A percentile compares a stretch with the other conserved stretches of the same genome.
Conservation (phyloP, 2,113 vertebrate species). For the Mystacornis crossleyi region DNA sequence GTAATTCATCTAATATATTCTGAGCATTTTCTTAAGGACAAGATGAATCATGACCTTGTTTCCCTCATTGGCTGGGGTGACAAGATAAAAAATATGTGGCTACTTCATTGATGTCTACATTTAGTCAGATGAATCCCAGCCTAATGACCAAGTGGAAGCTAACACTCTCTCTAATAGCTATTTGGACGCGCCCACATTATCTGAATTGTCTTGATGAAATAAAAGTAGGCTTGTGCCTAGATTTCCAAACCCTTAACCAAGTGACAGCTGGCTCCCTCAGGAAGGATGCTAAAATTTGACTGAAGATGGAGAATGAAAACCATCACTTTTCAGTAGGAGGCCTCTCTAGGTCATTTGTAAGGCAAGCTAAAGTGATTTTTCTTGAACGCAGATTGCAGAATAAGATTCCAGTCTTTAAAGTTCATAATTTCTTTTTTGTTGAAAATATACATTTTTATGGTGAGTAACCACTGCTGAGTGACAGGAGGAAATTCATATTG, state of each 20-base stretch:
- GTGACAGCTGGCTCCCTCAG: conserved; percentile 48
- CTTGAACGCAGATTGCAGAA: neutral
- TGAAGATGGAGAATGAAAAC: conserved; percentile 43
- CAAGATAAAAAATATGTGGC: neutral
- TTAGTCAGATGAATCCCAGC: neutral
- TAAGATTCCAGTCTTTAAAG: neutral
- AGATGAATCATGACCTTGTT: neutral
- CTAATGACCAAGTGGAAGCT: neutral
- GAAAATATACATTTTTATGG: neutral
- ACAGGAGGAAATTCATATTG: conserved; percentile 23
- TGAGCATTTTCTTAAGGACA: neutral
- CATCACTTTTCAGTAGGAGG: conserved; percentile 29
- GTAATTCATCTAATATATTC: neutral
- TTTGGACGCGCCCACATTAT: neutral
- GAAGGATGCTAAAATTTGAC: conserved; percentile 45
- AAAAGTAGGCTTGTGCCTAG: neutral
- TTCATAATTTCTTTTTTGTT: neutral
- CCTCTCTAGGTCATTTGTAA: conserved; percentile 27
- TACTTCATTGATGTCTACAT: neutral
- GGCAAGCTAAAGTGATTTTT: conserved; percentile 21
- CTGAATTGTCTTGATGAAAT: conserved; percentile 5
- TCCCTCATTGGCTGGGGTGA: neutral
- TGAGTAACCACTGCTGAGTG: neutral
- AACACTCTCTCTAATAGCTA: neutral
- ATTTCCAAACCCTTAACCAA: conserved; percentile 22